These are phyloP conservation scores for Dascyllus trimaculatus DNA, from an alignment of 2,113 vertebrate genomes.

Conservation along the genomic window DNA sequence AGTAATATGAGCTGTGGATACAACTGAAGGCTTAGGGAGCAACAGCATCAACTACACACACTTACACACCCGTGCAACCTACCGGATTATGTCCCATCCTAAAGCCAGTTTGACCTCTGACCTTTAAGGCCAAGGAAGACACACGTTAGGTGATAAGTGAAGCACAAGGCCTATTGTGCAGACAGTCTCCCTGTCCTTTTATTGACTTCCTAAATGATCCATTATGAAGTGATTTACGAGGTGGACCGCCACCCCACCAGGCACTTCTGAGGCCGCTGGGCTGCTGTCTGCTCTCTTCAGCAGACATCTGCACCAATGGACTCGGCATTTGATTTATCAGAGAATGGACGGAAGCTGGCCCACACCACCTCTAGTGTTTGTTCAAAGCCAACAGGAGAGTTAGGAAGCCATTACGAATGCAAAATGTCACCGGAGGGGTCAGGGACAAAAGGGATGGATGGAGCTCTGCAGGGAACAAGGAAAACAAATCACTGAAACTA, in stretches of 20 bases:
- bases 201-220: constrained; percentile 87
- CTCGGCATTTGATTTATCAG: constrained; percentile 77
- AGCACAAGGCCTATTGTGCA: constrained; percentile 70
- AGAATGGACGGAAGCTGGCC: constrained; percentile 80
- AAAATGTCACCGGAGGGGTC: constrained; percentile 77
- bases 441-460: constrained; percentile 67
- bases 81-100: constrained; percentile 59
- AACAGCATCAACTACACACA: constrained; percentile 8
- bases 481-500: constrained; percentile 43
- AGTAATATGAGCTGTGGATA: constrained; percentile 27
- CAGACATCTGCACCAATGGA: constrained; percentile 71
- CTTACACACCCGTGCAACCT: constrained; percentile 1
- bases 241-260: constrained; percentile 49
- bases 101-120: constrained; percentile 72
- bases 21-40: constrained; percentile 4
- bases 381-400: constrained; percentile 76
- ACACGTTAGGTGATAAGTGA: constrained; percentile 75
- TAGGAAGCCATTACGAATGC: constrained; percentile 81
- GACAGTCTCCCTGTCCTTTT: constrained; percentile 71
- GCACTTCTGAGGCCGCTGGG: constrained; percentile 36
- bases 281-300: constrained; percentile 61
- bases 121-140: constrained; percentile 67
- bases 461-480: constrained; percentile 55
- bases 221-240: constrained; percentile 86
- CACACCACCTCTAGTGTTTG: constrained; percentile 72